Percentiles rank a stretch among this genome's conserved stretches.
phyloP scores from a whole-genome alignment of 2,113 vertebrate species.

The Aphyosemion australe region DNA sequence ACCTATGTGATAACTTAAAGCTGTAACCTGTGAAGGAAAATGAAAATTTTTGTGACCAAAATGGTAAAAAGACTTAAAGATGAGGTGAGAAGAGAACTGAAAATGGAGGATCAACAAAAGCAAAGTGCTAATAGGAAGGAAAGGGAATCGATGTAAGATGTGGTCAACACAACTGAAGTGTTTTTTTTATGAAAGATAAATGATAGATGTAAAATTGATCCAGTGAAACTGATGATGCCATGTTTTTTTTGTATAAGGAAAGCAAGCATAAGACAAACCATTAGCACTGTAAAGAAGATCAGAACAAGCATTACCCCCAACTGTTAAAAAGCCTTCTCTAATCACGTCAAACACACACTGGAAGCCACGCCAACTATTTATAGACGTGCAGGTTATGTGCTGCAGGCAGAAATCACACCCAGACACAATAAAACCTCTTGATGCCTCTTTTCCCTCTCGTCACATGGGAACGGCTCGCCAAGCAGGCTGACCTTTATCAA shows the following conservation, averaged over 20 bases:
- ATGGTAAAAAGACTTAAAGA: slow-evolving; percentile 16
- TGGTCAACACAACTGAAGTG: background rate
- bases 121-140: background rate
- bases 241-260: background rate
- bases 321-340: slow-evolving; percentile 52
- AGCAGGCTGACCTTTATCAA: slow-evolving; percentile 32
- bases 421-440: slow-evolving; percentile 27
- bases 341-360: slow-evolving; percentile 53
- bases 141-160: background rate
- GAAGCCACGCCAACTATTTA: slow-evolving; percentile 51
- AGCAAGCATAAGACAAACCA: slow-evolving; percentile 19
- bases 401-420: slow-evolving; percentile 31
- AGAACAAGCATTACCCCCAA: slow-evolving; percentile 41
- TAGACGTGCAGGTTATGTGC: slow-evolving; percentile 35
- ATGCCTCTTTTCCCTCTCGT: slow-evolving; percentile 12
- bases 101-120: slow-evolving; percentile 29
- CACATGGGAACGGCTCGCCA: background rate
- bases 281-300: slow-evolving; percentile 38
- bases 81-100: slow-evolving; percentile 9
- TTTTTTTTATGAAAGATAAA: background rate
- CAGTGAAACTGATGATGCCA: background rate
- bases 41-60: slow-evolving; percentile 31
- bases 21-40: slow-evolving; percentile 34
- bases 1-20: slow-evolving; percentile 49
- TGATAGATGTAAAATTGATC: background rate